phyloP scores from a whole-genome alignment of 2,113 vertebrate genomes.

The Taurulus bubalis region DNA sequence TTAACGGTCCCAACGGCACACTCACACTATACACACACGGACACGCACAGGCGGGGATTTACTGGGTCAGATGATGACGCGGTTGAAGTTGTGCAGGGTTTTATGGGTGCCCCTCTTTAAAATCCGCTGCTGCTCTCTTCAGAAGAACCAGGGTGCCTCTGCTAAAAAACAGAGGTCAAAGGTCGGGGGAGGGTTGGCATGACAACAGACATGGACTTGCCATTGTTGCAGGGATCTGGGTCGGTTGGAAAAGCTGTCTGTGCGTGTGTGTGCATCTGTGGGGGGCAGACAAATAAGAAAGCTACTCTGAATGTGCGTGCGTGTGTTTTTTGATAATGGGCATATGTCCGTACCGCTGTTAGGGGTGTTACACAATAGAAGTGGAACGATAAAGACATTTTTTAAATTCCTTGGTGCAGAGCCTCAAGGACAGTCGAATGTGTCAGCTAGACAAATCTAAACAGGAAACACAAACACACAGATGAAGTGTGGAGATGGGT shows the following conservation, averaged over 20 bases:
- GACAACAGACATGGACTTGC: slow-evolving; percentile 66
- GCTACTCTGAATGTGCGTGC: slow-evolving; percentile 28
- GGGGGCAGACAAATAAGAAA: slow-evolving; percentile 14
- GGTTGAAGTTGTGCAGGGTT: slow-evolving; percentile 34
- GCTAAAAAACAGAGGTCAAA: slow-evolving; percentile 66
- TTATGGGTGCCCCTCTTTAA: slow-evolving; percentile 23
- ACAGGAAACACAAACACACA: slow-evolving; percentile 57
- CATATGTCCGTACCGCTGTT: slow-evolving; percentile 25
- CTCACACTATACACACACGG: slow-evolving; percentile 8
- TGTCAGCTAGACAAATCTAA: slow-evolving; percentile 18
- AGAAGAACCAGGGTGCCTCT: slow-evolving; percentile 40
- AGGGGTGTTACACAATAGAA: slow-evolving; percentile 49
- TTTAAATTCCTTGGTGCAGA: slow-evolving; percentile 49
- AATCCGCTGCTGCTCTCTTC: slow-evolving; percentile 15
- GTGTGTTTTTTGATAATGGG: slow-evolving; percentile 28
- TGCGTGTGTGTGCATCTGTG: slow-evolving; percentile 35
- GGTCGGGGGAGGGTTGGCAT: slow-evolving; percentile 62
- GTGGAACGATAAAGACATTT: slow-evolving; percentile 47
- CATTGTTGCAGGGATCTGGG: slow-evolving; percentile 63
- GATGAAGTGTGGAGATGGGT: not conserved
- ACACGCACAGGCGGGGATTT: slow-evolving; percentile 49
- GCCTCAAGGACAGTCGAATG: slow-evolving; percentile 53
- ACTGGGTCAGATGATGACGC: slow-evolving; percentile 62
- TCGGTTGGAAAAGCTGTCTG: slow-evolving; percentile 44
- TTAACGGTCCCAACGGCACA: slow-evolving; percentile 24